These are phyloP conservation scores for Protonemura montana DNA, from an alignment of 2,888 invertebrate genomes.

Conservation along the genomic window DNA sequence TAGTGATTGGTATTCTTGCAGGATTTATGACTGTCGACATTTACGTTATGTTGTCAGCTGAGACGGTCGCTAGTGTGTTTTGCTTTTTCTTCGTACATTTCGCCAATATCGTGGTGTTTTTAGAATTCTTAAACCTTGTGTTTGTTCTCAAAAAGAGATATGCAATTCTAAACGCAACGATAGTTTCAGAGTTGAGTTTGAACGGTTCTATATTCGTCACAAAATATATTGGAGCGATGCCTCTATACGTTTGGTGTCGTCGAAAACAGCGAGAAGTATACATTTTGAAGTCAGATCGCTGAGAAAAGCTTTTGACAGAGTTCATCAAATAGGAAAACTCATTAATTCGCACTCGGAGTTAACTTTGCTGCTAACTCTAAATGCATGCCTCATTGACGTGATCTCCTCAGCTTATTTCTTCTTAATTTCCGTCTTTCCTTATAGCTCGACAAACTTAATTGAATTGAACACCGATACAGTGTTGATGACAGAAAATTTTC, in stretches of 20 bases:
- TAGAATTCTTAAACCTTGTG: neutral
- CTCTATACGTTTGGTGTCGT: too few relatives aligned
- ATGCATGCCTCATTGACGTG: neutral
- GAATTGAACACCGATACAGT: neutral
- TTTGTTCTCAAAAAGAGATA: neutral
- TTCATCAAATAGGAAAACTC: neutral
- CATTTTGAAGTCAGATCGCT: neutral
- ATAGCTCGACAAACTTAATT: neutral
- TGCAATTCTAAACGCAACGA: neutral
- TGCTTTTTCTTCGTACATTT: neutral
- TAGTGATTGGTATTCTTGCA: neutral
- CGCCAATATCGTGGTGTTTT: neutral
- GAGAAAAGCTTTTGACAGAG: neutral
- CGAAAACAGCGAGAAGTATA: neutral
- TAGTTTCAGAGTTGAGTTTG: neutral
- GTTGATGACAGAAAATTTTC: neutral
- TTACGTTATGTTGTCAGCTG: neutral
- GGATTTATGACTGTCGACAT: neutral
- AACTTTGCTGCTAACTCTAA: neutral
- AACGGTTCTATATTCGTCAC: neutral
- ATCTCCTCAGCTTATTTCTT: neutral
- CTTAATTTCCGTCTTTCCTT: neutral
- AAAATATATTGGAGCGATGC: neutral
- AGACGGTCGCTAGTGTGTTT: neutral
- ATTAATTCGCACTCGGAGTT: neutral